Base-by-base conservation (phyloP, 2,113 vertebrate genomes). In the Tenebrosternarchus preto region DNA sequence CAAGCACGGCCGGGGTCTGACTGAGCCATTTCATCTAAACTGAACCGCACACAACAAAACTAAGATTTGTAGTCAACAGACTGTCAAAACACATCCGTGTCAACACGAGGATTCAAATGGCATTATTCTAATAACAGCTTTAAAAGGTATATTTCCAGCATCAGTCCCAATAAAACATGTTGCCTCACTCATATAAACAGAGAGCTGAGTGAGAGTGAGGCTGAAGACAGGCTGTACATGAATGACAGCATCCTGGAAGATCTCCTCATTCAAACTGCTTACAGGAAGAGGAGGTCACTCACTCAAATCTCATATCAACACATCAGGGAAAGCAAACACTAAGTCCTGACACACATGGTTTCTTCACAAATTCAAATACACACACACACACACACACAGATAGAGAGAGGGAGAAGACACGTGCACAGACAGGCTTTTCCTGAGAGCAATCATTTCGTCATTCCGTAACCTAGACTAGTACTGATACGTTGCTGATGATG, bases 401-500 rank as follows among this genome's bases (percentile, higher is more conserved):
- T 59, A 59, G 8, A 73, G 17, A 43, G 5, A 70, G 4, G 7
- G 56, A 64, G 53, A 60, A 19, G 56, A 71, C n/a, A 85, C 59
- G 11, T 29, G 63, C 63, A 69, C 50, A 39, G 1, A 12, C 39
- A 60, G 6, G 5, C 71, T 60, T 80, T 89, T 85, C 83, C 83
- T 80, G 69, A 81, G 22, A 82, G 59, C 77, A 67, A 80, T 86
- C 82, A 86, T 50, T 50, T 50, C 43, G 61, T 83, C 76, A 78
- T 71, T 74, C 55, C 68, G 17, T 5, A 59, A 72, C 77, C 75
- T 74, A 72, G 25, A 80, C 76, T 53, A 85, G 83, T 80, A 67
- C 46, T 78, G 83, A 87, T 86, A 82, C 76, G 80, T 73, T 19
- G 25, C 72, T 60, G 84, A 76, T 83, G 81, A 86, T 39, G 84